Percentiles rank a stretch among this genome's conserved stretches.
Evolutionary conservation across 2,113 vertebrate species (phyloP).

Genomic region (Corythoichthys intestinalis): DNA sequence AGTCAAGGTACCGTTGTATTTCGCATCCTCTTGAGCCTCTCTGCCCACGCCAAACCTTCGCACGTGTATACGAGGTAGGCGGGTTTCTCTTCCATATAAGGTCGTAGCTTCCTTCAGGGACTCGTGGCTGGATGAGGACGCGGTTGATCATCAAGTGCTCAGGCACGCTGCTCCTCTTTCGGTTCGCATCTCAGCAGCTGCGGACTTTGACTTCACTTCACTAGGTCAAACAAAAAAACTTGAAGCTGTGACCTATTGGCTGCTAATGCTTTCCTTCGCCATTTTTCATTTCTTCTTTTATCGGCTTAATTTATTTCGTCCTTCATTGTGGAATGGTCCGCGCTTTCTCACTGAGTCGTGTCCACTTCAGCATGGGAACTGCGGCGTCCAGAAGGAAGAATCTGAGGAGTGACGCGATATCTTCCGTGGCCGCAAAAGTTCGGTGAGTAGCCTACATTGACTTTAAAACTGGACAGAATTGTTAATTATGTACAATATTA

Average conservation of each 20-base stretch:
- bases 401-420: constrained; percentile 88
- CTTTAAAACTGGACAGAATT: too few relatives aligned
- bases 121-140: constrained; percentile 18
- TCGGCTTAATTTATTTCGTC: not conserved
- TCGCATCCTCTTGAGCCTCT: not conserved
- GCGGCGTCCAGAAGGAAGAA: constrained; percentile 90
- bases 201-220: not conserved
- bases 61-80: not conserved
- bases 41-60: constrained; percentile 19
- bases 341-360: constrained; percentile 42
- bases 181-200: not conserved
- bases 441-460: constrained; percentile 70
- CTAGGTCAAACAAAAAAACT: not conserved
- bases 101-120: constrained; percentile 53
- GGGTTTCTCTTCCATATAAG: constrained; percentile 50
- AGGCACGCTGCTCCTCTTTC: not conserved
- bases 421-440: constrained; percentile 92
- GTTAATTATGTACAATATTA: too few relatives aligned
- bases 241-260: not conserved
- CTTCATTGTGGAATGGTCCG: constrained; percentile 62
- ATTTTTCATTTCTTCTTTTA: not conserved
- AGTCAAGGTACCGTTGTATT: not conserved
- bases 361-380: constrained; percentile 85
- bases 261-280: not conserved
- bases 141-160: constrained; percentile 3